Evolutionary conservation across 35 echinoderm and acorn worm species (phyloP).

Genomic region (Apostichopus parvimensis): DNA sequence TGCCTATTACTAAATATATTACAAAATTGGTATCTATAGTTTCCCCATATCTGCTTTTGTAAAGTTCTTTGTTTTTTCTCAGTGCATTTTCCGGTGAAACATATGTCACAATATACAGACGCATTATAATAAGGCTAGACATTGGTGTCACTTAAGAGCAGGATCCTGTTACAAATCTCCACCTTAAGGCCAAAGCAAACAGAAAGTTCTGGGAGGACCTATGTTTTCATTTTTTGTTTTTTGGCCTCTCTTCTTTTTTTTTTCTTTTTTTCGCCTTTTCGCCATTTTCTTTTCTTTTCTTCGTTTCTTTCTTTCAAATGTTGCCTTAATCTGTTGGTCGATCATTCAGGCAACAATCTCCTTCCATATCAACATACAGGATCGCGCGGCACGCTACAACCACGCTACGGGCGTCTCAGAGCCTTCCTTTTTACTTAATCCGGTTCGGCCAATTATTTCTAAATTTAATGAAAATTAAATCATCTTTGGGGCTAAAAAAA

Average conservation of each 20-base stretch:
- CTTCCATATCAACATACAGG: neutral
- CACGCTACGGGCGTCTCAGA: slow-evolving; percentile 1
- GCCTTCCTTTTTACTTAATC: slow-evolving; percentile 1
- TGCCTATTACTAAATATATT: no score
- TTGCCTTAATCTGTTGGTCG: neutral
- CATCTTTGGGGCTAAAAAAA: slow-evolving; percentile 38
- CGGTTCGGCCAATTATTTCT: slow-evolving; percentile 23
- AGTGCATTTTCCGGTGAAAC: slow-evolving; percentile 19
- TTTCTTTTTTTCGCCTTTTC: neutral
- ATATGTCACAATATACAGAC: slow-evolving; percentile 18
- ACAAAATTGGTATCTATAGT: no score
- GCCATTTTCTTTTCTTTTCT: neutral
- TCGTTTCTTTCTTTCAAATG: neutral
- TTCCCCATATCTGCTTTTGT: neutral
- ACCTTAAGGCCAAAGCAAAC: slow-evolving; percentile 31
- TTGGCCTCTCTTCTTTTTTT: neutral
- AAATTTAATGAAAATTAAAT: slow-evolving; percentile 50
- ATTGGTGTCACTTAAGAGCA: neutral
- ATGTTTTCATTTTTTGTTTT: neutral
- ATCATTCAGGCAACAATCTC: neutral
- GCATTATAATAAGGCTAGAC: neutral
- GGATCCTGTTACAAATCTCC: slow-evolving; percentile 16
- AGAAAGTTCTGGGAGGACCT: slow-evolving; percentile 33
- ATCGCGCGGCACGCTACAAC: neutral
- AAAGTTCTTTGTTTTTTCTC: neutral